These are phyloP conservation scores for Acronicta aceris DNA, from an alignment of 2,888 invertebrate genomes.

Conservation along the genomic window DNA sequence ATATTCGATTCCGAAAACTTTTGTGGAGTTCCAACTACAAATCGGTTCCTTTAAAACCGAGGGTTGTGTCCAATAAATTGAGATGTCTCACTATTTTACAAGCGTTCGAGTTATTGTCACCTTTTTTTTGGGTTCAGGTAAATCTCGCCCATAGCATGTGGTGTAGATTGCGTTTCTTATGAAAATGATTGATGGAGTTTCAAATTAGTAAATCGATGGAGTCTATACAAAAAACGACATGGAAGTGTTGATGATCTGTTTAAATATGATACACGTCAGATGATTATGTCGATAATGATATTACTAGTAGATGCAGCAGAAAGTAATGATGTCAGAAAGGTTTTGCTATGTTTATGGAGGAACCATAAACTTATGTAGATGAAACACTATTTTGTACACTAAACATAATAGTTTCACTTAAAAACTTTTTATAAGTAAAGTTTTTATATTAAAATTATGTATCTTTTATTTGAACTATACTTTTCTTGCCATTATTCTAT, in stretches of 20 bases:
- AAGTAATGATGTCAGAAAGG: constrained; percentile 24
- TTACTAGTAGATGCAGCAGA: constrained; percentile 39
- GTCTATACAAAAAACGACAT: constrained; percentile 62
- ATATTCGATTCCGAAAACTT: constrained; percentile 45
- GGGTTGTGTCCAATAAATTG: constrained; percentile 79
- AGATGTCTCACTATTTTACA: constrained; percentile 83
- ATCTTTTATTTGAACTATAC: no score
- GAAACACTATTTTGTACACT: no score
- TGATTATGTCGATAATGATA: constrained; percentile 58
- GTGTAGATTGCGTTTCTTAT: constrained; percentile 78
- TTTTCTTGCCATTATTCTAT: no score
- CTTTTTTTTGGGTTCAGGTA: constrained; percentile 84
- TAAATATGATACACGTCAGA: constrained; percentile 65
- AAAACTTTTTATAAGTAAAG: no score
- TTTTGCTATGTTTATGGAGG: constrained; percentile 20
- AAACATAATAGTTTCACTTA: no score
- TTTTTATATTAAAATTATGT: no score
- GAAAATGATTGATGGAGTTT: constrained; percentile 82
- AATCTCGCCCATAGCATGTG: constrained; percentile 73
- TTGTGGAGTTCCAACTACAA: constrained; percentile 57
- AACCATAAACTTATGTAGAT: neutral
- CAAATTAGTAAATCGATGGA: constrained; percentile 77
- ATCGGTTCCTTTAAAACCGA: constrained; percentile 61
- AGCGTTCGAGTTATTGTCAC: constrained; percentile 79
- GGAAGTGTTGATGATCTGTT: constrained; percentile 74